phyloP scores from a whole-genome alignment of 1,140 invertebrate species.

The Lerema accius region DNA sequence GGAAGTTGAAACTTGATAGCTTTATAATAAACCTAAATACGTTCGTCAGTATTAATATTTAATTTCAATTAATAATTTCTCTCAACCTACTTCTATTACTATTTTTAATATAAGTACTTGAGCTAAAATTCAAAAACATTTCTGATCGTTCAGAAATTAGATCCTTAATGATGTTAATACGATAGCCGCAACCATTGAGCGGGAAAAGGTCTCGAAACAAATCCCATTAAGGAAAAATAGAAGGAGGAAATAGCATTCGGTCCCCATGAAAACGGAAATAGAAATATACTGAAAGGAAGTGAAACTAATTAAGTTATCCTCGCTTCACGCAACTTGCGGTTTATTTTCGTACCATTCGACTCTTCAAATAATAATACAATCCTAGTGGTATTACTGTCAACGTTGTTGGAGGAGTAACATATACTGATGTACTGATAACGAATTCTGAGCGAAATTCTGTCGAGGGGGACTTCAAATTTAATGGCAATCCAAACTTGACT shows the following conservation, averaged over 20 bases:
- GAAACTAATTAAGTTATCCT: constrained; percentile 81
- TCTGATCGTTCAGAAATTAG: constrained; percentile 37
- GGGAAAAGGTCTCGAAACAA: constrained; percentile 56
- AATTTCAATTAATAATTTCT: too few species aligned
- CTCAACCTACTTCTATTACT: too few species aligned
- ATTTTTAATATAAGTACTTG: too few species aligned
- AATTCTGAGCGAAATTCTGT: constrained; percentile 66
- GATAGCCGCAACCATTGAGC: constrained; percentile 34
- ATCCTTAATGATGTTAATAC: constrained; percentile 56
- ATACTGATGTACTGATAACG: constrained; percentile 72
- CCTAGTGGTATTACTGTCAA: constrained; percentile 73
- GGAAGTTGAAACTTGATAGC: constrained; percentile 29
- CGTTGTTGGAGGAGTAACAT: constrained; percentile 64
- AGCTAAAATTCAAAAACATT: background rate
- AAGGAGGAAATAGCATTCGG: constrained; percentile 66
- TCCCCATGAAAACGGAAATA: constrained; percentile 77
- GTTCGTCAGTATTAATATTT: constrained; percentile 22
- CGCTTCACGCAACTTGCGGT: constrained; percentile 66
- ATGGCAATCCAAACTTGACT: constrained; percentile 44
- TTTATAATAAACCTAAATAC: constrained; percentile 5
- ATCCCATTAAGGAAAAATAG: constrained; percentile 77
- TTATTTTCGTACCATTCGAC: constrained; percentile 72
- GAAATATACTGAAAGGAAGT: constrained; percentile 79
- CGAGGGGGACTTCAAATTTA: constrained; percentile 51
- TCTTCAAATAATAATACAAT: constrained; percentile 71